phyloP scores from a whole-genome alignment of 2,113 vertebrate species.

The Crotalus horridus region DNA sequence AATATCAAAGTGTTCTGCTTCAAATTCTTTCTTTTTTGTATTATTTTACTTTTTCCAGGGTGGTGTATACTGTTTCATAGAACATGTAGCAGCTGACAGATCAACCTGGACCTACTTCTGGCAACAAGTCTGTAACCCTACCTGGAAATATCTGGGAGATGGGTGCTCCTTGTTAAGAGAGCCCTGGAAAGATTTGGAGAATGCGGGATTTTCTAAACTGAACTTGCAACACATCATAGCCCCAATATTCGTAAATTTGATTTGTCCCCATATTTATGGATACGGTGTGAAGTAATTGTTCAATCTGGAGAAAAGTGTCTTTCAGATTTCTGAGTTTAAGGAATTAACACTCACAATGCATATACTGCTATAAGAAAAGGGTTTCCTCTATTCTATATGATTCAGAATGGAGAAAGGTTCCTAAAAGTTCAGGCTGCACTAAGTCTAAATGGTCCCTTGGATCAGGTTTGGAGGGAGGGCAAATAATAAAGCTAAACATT shows the following conservation, averaged over 20 bases:
- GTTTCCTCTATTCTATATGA: too few species aligned
- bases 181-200: conserved; percentile 78
- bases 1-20: background rate
- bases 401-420: too few species aligned
- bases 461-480: too few species aligned
- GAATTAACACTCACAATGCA: too few species aligned
- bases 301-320: background rate
- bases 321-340: too few species aligned
- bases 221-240: conserved; percentile 67
- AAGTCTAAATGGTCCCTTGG: too few species aligned
- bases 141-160: conserved; percentile 73
- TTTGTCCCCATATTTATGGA: conserved; percentile 76
- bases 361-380: too few species aligned
- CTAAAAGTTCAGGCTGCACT: too few species aligned
- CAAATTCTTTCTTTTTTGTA: background rate
- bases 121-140: conserved; percentile 76
- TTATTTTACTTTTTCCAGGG: conserved; percentile 59
- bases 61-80: conserved; percentile 79
- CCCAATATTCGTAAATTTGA: conserved; percentile 52
- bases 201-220: conserved; percentile 73
- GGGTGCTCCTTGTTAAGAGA: conserved; percentile 71
- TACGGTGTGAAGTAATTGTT: conserved; percentile 75
- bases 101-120: conserved; percentile 73
- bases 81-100: conserved; percentile 74
- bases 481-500: too few species aligned